A percentile compares a stretch with the other conserved stretches of the same genome.
Conservation (phyloP, 2,113 vertebrate species). For the Saguinus imperator region DNA sequence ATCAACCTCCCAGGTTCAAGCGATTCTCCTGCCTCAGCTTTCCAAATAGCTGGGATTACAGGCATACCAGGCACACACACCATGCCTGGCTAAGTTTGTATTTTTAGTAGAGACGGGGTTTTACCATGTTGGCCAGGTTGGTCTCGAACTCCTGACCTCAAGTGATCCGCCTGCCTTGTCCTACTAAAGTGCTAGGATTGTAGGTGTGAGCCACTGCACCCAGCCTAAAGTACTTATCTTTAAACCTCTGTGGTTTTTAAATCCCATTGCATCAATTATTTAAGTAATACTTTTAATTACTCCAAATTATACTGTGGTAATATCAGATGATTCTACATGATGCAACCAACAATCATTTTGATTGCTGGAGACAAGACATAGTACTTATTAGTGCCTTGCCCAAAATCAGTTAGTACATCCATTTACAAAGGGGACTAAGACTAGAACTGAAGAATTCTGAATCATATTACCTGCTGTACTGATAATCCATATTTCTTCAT, state of each 20-base stretch:
- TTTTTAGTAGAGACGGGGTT: no score
- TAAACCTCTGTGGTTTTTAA: neutral
- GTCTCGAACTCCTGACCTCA: no score
- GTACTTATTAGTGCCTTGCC: neutral
- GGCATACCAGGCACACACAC: no score
- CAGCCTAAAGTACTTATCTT: no score
- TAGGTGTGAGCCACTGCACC: no score
- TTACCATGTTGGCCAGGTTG: no score
- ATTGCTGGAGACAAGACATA: neutral
- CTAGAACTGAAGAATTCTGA: neutral
- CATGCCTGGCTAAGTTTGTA: no score
- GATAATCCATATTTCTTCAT: neutral
- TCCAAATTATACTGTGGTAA: neutral
- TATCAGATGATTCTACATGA: neutral
- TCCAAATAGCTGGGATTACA: no score
- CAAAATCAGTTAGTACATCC: neutral
- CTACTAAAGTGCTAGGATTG: no score
- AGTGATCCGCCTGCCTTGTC: no score
- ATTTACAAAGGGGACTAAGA: neutral
- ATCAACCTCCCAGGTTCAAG: no score
- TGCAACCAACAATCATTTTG: neutral
- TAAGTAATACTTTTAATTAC: conserved; percentile 17
- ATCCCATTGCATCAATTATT: neutral
- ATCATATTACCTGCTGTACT: neutral
- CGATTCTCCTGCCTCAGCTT: no score